These are phyloP conservation scores for Andrena flavipes DNA, from an alignment of 2,888 invertebrate species.

Conservation along the genomic window DNA sequence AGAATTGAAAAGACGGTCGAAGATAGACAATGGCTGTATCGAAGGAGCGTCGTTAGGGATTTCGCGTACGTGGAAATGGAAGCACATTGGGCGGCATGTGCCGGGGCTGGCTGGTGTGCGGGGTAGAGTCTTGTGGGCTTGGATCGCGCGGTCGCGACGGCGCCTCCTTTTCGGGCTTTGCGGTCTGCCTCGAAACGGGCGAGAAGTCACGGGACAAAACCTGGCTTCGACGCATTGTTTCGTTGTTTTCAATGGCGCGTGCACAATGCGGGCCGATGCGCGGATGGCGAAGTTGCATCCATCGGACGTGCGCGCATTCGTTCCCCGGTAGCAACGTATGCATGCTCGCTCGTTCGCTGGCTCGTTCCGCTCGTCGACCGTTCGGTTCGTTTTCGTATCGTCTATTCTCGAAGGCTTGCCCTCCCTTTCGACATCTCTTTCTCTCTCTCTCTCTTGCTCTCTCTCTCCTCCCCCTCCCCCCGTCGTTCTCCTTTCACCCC, in stretches of 20 bases:
- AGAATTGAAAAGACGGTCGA: constrained; percentile 45
- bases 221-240: constrained; percentile 81
- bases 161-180: constrained; percentile 69
- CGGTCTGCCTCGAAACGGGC: constrained; percentile 73
- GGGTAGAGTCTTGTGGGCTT: background rate
- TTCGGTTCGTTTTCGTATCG: constrained; percentile 68
- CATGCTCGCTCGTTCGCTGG: background rate
- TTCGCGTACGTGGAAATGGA: constrained; percentile 25
- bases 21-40: constrained; percentile 44
- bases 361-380: constrained; percentile 53
- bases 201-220: constrained; percentile 80
- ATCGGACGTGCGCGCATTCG: constrained; percentile 68
- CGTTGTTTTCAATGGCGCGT: constrained; percentile 78
- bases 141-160: constrained; percentile 21
- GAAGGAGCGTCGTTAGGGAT: constrained; percentile 55
- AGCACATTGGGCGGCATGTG: background rate
- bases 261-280: constrained; percentile 77
- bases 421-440: constrained; percentile 38
- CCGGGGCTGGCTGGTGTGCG: too few species aligned
- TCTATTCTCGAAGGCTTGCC: constrained; percentile 69
- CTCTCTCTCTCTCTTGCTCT: background rate
- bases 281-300: constrained; percentile 69
- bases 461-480: background rate
- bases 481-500: constrained; percentile 8
- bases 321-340: constrained; percentile 53